Conservation (phyloP, 1,140 invertebrate species). For the Drosophila sproati region DNA sequence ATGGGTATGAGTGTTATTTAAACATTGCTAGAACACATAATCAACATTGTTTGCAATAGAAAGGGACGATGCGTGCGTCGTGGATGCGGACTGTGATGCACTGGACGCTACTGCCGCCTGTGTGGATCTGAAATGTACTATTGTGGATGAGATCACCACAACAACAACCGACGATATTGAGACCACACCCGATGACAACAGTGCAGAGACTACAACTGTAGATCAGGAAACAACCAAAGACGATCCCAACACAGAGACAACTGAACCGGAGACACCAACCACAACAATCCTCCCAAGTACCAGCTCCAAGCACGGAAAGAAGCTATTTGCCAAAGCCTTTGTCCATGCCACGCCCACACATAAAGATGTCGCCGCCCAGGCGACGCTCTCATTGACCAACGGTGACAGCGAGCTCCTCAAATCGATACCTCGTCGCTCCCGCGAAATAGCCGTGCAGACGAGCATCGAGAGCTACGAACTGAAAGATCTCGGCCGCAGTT, state of each 20-base stretch:
- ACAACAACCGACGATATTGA: conserved; percentile 29
- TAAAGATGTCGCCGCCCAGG: conserved; percentile 61
- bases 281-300: conserved; percentile 17
- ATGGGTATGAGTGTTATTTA: conserved; percentile 62
- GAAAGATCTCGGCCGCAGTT: conserved; percentile 57
- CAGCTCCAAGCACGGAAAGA: conserved; percentile 18
- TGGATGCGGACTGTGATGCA: conserved; percentile 78
- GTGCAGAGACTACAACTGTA: conserved; percentile 28
- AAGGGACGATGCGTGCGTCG: conserved; percentile 82
- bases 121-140: conserved; percentile 59
- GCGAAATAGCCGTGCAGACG: conserved; percentile 81
- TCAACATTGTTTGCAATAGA: conserved; percentile 36
- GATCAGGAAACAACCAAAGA: conserved; percentile 26
- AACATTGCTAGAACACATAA: neutral
- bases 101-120: conserved; percentile 69
- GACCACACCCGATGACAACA: conserved; percentile 44
- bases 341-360: conserved; percentile 61
- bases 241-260: conserved; percentile 18
- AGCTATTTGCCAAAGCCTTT: conserved; percentile 56
- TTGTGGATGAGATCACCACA: conserved; percentile 52
- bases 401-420: conserved; percentile 53
- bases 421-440: conserved; percentile 51
- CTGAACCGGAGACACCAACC: conserved; percentile 16
- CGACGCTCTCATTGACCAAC: conserved; percentile 53
- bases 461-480: conserved; percentile 78